Evolutionary conservation across 2,113 vertebrate genomes (phyloP).

Genomic region (Indicator indicator): DNA sequence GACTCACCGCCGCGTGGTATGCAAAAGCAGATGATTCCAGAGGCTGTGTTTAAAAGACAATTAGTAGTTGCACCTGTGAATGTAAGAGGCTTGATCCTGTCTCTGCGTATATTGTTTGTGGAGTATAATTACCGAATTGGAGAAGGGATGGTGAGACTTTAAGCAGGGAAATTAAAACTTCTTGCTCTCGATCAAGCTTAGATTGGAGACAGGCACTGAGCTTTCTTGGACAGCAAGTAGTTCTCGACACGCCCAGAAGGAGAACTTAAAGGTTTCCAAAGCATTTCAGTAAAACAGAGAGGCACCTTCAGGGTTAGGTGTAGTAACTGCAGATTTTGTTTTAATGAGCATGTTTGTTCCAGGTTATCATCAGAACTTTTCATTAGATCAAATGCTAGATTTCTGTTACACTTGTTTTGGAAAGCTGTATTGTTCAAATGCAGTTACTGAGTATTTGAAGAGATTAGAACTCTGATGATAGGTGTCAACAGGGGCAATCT

Average conservation of each 20-base stretch:
- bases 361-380: background rate
- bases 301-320: slow-evolving; percentile 39
- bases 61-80: background rate
- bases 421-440: background rate
- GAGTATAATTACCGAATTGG: background rate
- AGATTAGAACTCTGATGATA: background rate
- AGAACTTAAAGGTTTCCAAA: slow-evolving; percentile 6
- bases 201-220: background rate
- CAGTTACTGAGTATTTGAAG: background rate
- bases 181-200: background rate
- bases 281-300: background rate
- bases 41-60: background rate
- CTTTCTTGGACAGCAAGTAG: background rate
- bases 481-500: background rate
- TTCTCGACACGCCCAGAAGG: background rate
- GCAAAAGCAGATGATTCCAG: background rate
- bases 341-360: background rate
- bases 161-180: background rate
- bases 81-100: background rate
- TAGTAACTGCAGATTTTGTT: background rate
- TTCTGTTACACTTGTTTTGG: background rate
- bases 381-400: background rate
- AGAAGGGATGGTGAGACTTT: background rate
- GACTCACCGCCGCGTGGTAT: background rate
- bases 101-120: background rate